Evolutionary conservation across 2,888 invertebrate species (phyloP).

Genomic region (Heliothis peltigera): DNA sequence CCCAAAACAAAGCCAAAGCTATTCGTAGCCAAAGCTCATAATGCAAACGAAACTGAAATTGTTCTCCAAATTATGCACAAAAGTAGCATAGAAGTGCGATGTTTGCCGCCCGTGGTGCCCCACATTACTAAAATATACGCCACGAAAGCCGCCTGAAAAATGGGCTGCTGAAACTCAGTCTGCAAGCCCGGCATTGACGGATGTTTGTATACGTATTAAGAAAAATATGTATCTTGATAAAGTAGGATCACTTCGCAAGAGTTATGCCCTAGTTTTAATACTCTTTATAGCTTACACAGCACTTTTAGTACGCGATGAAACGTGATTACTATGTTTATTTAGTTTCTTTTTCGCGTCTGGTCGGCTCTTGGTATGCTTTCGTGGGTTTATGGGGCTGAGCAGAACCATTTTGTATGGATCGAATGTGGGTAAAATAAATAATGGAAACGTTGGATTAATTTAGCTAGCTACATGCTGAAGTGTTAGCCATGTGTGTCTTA

Average conservation of each 20-base stretch:
- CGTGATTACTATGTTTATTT: constrained; percentile 64
- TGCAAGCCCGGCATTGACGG: constrained; percentile 72
- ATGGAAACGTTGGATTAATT: constrained; percentile 52
- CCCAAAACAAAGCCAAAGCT: constrained; percentile 1
- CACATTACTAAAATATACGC: constrained; percentile 82
- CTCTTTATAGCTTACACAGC: constrained; percentile 61
- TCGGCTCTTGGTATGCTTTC: constrained; percentile 49
- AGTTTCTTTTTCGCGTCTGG: constrained; percentile 65
- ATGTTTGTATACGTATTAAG: constrained; percentile 78
- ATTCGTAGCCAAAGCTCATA: constrained; percentile 12
- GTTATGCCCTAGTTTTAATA: constrained; percentile 70
- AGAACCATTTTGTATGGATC: constrained; percentile 45
- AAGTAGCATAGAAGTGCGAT: constrained; percentile 71
- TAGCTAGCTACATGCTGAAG: constrained; percentile 34
- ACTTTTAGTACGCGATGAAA: constrained; percentile 68
- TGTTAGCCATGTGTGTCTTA: constrained; percentile 30
- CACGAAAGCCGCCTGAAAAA: constrained; percentile 79
- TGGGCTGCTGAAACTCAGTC: constrained; percentile 79
- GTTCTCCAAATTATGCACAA: constrained; percentile 72
- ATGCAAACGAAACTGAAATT: constrained; percentile 34
- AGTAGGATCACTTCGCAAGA: constrained; percentile 46
- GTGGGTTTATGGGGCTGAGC: constrained; percentile 53
- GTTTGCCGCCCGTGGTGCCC: constrained; percentile 74
- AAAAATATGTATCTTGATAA: constrained; percentile 69
- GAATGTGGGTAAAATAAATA: constrained; percentile 60